A percentile compares a stretch with the other conserved stretches of the same genome.
Conservation (phyloP, 2,113 vertebrate species). For the Fregata magnificens region DNA sequence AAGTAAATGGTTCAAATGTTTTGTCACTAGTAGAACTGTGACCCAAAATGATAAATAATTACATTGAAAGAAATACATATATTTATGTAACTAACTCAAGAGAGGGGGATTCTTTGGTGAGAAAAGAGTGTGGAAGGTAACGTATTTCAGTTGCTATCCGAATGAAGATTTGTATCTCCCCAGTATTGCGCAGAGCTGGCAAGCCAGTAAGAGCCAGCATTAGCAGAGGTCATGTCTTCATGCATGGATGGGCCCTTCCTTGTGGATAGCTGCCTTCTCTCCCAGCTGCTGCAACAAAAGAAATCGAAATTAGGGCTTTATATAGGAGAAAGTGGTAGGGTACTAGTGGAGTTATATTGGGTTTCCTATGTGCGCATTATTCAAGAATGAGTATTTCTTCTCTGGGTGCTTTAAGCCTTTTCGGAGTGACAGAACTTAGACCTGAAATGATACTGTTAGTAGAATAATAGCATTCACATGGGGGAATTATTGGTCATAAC, state of each 20-base stretch:
- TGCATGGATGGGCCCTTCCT: background rate
- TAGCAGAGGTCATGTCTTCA: background rate
- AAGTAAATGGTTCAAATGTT: background rate
- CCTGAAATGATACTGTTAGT: background rate
- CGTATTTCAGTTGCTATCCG: background rate
- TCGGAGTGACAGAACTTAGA: background rate
- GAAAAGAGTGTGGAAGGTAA: background rate
- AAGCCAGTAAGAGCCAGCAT: background rate
- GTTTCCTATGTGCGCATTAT: background rate
- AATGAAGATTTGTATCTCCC: background rate
- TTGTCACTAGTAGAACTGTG: background rate
- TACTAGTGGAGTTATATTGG: background rate
- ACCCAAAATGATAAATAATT: background rate
- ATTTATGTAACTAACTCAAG: background rate
- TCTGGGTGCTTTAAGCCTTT: background rate
- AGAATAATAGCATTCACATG: background rate
- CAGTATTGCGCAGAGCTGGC: background rate
- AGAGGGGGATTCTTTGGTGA: background rate
- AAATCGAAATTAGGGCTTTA: background rate
- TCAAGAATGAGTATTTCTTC: background rate
- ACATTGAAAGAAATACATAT: background rate
- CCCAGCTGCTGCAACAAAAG: background rate
- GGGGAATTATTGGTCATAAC: background rate
- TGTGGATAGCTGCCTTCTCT: background rate
- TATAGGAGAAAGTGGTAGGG: background rate